phyloP scores from a whole-genome alignment of 2,797 vertebrate species.

The Octomys mimax region DNA sequence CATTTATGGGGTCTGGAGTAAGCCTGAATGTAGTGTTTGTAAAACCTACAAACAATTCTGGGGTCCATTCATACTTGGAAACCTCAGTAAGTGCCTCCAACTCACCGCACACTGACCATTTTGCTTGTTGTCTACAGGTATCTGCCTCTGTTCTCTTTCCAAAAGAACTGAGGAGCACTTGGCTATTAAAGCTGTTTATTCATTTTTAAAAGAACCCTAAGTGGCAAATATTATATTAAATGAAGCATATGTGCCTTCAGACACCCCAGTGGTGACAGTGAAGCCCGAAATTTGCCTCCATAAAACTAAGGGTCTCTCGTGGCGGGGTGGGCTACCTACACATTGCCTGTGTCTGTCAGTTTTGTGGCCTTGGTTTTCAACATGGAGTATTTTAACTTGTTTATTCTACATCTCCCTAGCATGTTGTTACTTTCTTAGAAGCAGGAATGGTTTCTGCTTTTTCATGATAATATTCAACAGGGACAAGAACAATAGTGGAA shows the following conservation, averaged over 20 bases:
- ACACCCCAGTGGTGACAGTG: background rate
- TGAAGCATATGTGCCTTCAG: background rate
- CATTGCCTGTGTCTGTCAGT: background rate
- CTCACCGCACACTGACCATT: background rate
- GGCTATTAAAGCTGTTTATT: background rate
- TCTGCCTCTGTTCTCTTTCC: background rate
- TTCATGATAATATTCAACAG: background rate
- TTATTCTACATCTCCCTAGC: slow-evolving; percentile 33
- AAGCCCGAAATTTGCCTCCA: background rate
- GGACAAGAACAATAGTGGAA: slow-evolving; percentile 49
- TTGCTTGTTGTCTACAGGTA: background rate
- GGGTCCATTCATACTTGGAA: background rate
- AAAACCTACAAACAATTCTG: background rate
- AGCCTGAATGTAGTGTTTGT: background rate
- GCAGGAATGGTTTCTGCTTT: background rate
- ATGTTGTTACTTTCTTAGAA: slow-evolving; percentile 42
- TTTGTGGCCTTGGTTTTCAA: slow-evolving; percentile 18
- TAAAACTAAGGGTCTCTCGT: background rate
- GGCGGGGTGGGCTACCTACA: background rate
- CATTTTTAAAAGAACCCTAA: background rate
- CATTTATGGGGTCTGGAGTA: background rate
- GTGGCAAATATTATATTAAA: background rate
- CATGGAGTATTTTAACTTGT: background rate
- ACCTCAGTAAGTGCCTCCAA: background rate
- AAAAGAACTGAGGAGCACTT: background rate